These are phyloP conservation scores for Anolis sagrei DNA, from an alignment of 2,113 vertebrate species.

Conservation along the genomic window DNA sequence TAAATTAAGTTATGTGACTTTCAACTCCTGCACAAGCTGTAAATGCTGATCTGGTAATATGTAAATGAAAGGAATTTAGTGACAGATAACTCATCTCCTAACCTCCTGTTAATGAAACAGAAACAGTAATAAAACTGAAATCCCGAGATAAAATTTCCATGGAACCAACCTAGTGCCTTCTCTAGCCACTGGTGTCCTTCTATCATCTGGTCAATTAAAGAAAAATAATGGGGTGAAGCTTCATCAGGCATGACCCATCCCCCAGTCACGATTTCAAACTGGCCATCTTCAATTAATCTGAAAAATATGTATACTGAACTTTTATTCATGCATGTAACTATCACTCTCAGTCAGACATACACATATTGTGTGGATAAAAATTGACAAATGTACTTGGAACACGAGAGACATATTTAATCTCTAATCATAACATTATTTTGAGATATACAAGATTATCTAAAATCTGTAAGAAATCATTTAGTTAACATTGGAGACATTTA, in stretches of 20 bases:
- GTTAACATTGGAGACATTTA: neutral
- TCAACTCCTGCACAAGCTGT: neutral
- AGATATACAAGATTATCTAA: neutral
- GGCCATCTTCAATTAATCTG: constrained; percentile 85
- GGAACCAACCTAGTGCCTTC: constrained; percentile 83
- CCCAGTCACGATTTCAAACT: constrained; percentile 92
- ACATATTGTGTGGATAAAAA: neutral
- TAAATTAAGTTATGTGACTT: neutral
- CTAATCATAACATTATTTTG: neutral
- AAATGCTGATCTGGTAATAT: neutral
- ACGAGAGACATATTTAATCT: neutral
- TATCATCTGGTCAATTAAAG: constrained; percentile 89
- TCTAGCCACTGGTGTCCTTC: constrained; percentile 96
- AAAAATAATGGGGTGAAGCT: constrained; percentile 89
- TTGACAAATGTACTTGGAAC: neutral
- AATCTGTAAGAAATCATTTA: neutral
- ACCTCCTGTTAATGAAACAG: neutral
- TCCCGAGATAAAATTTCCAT: neutral
- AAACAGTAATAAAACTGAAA: neutral
- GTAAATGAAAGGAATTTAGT: neutral
- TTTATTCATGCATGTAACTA: constrained; percentile 27
- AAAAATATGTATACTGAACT: constrained; percentile 47
- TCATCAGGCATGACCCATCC: constrained; percentile 97
- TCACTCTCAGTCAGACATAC: neutral
- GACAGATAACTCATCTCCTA: neutral